Evolutionary conservation across 2,888 invertebrate species (phyloP).

Genomic region (Cephus sareptanus): DNA sequence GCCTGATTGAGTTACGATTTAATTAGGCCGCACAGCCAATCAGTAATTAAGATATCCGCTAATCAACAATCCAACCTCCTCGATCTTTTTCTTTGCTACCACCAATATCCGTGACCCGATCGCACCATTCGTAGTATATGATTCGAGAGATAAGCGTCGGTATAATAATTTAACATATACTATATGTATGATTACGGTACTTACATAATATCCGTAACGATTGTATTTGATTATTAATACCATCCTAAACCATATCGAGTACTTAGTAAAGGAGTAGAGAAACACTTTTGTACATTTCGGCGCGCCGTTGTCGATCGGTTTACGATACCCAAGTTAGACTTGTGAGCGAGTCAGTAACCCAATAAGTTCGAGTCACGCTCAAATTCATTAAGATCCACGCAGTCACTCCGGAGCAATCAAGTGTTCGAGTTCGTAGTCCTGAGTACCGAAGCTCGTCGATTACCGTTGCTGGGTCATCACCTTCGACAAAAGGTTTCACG

Average conservation of each 20-base stretch:
- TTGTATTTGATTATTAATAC: not conserved
- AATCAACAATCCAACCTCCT: constrained; percentile 48
- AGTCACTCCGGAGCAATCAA: constrained; percentile 4
- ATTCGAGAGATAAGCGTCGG: not conserved
- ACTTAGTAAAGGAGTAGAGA: not conserved
- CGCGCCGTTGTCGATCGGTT: not conserved
- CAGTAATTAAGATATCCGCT: constrained; percentile 62
- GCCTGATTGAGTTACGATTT: constrained; percentile 62
- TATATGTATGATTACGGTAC: not conserved
- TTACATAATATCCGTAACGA: not conserved
- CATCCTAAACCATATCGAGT: not conserved
- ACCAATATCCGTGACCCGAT: not conserved
- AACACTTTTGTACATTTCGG: not conserved
- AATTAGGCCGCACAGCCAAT: constrained; percentile 60
- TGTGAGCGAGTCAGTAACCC: not conserved
- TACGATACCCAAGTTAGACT: not conserved
- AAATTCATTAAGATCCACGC: constrained; percentile 5
- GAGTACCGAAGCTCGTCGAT: constrained; percentile 1
- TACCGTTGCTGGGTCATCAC: constrained; percentile 4
- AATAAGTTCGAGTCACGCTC: constrained; percentile 4
- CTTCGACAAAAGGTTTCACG: constrained; percentile 2
- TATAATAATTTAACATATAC: not conserved
- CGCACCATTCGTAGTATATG: not conserved
- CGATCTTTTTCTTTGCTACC: constrained; percentile 7
- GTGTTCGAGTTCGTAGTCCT: not conserved